Percentiles rank a stretch among this genome's conserved stretches.
Conservation (phyloP, 2,797 vertebrate species). For the Pterois miles region DNA sequence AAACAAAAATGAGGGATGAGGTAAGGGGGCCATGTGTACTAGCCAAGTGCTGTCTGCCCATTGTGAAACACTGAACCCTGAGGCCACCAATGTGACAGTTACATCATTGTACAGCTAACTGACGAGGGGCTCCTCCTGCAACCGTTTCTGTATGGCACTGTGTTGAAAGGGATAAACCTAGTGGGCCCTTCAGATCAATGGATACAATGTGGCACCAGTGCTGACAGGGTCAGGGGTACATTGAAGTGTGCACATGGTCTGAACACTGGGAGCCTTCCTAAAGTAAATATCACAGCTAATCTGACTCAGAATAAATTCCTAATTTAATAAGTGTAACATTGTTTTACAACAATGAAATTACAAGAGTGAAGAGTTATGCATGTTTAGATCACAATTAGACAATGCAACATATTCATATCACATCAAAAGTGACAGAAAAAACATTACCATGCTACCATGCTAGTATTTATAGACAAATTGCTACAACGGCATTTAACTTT, state of each 20-base stretch:
- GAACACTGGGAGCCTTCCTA: background rate
- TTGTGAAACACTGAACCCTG: constrained; percentile 16
- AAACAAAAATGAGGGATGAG: background rate
- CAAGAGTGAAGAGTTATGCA: background rate
- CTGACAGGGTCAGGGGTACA: background rate
- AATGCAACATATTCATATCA: background rate
- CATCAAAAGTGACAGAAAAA: background rate
- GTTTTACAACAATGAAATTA: background rate
- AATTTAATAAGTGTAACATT: background rate
- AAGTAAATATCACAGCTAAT: background rate
- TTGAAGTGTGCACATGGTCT: background rate
- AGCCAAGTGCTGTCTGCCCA: background rate
- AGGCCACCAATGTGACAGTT: constrained; percentile 17
- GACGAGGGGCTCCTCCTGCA: background rate
- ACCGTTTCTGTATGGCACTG: background rate
- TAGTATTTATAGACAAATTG: constrained; percentile 19
- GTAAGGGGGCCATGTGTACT: background rate
- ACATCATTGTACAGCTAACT: constrained; percentile 15
- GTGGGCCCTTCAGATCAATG: background rate
- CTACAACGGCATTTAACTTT: background rate
- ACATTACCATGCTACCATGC: constrained; percentile 67
- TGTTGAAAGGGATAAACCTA: background rate
- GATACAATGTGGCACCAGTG: background rate
- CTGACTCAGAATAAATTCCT: background rate
- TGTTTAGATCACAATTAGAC: background rate